Evolutionary conservation across 2,113 vertebrate genomes (phyloP).

Genomic region (Festucalex cinctus): DNA sequence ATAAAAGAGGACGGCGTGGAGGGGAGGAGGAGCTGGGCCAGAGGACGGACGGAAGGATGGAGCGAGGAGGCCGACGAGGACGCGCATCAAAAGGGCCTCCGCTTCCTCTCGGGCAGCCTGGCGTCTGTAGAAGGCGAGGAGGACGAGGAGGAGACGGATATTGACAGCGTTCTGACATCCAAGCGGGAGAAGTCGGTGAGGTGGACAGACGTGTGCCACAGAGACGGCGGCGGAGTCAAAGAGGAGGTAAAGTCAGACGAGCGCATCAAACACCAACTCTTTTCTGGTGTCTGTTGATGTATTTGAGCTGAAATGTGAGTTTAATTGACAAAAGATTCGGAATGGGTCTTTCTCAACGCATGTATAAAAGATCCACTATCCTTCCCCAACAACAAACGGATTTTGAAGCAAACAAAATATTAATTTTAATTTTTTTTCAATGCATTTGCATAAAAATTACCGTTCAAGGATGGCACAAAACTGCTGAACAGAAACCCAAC

Average conservation of each 20-base stretch:
- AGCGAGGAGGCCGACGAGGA: conserved; percentile 27
- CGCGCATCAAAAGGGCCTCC: conserved; percentile 20
- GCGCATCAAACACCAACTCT: conserved; percentile 63
- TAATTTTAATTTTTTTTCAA: too few relatives aligned
- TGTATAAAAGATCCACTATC: too few relatives aligned
- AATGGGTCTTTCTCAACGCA: too few relatives aligned
- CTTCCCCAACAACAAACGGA: too few relatives aligned
- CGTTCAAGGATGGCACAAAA: too few relatives aligned
- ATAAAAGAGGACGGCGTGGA: conserved; percentile 31
- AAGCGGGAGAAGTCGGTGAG: conserved; percentile 42
- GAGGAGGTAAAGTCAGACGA: conserved; percentile 51
- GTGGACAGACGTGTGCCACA: conserved; percentile 57
- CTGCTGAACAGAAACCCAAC: too few relatives aligned
- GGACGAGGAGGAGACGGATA: conserved; percentile 52
- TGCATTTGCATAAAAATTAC: too few relatives aligned
- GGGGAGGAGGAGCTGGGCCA: conserved; percentile 27
- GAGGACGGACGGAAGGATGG: conserved; percentile 26
- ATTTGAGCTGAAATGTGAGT: conserved; percentile 9
- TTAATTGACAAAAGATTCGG: background rate
- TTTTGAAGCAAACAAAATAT: too few relatives aligned
- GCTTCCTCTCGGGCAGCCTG: conserved; percentile 23
- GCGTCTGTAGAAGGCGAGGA: conserved; percentile 36
- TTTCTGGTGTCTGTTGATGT: conserved; percentile 72
- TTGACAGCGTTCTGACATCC: conserved; percentile 34
- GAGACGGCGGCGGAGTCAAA: conserved; percentile 26